Evolutionary conservation across 2,113 vertebrate genomes (phyloP).

Genomic region (Cardinalis cardinalis): DNA sequence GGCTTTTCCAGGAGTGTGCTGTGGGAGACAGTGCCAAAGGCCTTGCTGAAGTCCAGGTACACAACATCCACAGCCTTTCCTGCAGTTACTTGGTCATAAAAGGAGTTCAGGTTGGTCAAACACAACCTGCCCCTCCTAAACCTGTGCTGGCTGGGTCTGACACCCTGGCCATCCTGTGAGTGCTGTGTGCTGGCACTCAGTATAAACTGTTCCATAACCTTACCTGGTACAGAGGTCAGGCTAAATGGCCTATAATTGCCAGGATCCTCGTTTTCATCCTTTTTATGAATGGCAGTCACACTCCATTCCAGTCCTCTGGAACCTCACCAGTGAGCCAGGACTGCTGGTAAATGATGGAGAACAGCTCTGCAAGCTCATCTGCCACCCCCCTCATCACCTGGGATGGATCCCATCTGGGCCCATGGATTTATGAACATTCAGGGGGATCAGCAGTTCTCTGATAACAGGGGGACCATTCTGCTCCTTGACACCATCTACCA

Average conservation of each 20-base stretch:
- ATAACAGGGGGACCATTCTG: not conserved
- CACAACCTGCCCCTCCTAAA: too few species aligned
- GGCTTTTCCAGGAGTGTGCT: too few species aligned
- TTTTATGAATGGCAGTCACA: not conserved
- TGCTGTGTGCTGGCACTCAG: not conserved
- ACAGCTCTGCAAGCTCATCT: not conserved
- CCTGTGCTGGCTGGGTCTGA: not conserved
- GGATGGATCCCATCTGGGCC: not conserved
- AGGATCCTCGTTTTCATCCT: not conserved
- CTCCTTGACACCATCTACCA: not conserved
- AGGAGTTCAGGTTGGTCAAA: too few species aligned
- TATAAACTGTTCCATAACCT: not conserved
- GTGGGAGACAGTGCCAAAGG: too few species aligned
- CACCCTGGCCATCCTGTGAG: not conserved
- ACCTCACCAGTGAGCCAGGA: not conserved
- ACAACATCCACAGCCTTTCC: too few species aligned
- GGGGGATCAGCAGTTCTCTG: fast-evolving
- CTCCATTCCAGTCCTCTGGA: too few species aligned
- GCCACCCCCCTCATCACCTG: not conserved
- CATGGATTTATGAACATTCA: not conserved
- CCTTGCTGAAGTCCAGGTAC: too few species aligned
- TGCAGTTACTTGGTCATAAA: too few species aligned
- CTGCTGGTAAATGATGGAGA: not conserved
- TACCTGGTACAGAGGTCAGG: not conserved
- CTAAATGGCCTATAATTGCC: not conserved